Conservation (phyloP, 2,113 vertebrate genomes). For the Clarias magur region DNA sequence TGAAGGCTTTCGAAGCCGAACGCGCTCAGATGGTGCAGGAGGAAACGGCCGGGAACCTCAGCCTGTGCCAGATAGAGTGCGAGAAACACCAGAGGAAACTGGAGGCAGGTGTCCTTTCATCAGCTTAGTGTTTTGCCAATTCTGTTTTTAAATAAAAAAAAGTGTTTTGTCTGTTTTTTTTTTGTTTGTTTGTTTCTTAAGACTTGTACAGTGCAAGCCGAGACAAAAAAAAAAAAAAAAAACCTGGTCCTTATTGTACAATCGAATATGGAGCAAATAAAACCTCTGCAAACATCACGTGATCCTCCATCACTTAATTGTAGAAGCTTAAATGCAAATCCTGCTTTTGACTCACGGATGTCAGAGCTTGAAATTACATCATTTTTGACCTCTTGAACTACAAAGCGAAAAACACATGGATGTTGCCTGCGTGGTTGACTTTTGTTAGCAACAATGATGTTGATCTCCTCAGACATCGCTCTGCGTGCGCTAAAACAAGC, state of each 20-base stretch:
- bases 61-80: slow-evolving; percentile 91
- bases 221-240: neutral
- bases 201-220: neutral
- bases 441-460: no score
- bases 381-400: neutral
- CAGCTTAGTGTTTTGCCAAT: neutral
- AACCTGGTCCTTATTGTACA: neutral
- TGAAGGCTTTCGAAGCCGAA: slow-evolving; percentile 91
- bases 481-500: neutral
- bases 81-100: slow-evolving; percentile 96
- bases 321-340: neutral
- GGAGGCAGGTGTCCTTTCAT: slow-evolving; percentile 77
- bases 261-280: neutral
- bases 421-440: no score
- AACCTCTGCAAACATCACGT: neutral
- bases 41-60: slow-evolving; percentile 87
- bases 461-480: no score
- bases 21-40: slow-evolving; percentile 88
- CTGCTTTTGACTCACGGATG: neutral
- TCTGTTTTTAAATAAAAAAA: neutral
- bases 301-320: neutral
- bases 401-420: neutral
- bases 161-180: neutral
- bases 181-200: neutral
- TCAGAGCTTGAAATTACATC: neutral